phyloP scores from a whole-genome alignment of 1,140 invertebrate species.

The Drosophila gunungcola region DNA sequence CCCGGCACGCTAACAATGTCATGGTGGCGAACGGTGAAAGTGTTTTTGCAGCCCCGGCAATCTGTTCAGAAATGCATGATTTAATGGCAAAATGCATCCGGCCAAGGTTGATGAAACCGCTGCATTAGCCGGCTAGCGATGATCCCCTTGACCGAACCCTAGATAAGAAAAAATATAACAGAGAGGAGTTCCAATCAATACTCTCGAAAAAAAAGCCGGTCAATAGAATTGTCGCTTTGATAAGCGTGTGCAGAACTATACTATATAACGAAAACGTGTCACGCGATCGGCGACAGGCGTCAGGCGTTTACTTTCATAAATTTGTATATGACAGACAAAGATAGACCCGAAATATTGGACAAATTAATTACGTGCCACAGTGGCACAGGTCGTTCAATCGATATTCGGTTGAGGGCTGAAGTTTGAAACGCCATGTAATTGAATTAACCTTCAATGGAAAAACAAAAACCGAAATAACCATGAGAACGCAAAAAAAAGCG shows the following conservation, averaged over 20 bases:
- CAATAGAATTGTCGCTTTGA: constrained; percentile 21
- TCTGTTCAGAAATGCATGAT: constrained; percentile 58
- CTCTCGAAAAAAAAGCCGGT: constrained; percentile 11
- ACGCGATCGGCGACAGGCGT: constrained; percentile 25
- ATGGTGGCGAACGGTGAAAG: constrained; percentile 68
- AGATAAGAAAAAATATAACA: constrained; percentile 11
- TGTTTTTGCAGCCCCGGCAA: constrained; percentile 51
- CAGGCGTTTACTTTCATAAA: constrained; percentile 3
- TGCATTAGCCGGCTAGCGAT: constrained; percentile 11
- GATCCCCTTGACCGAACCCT: constrained; percentile 6
- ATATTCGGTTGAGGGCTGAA: constrained; percentile 28
- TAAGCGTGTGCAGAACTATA: constrained; percentile 28
- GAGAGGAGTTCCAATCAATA: too few species aligned
- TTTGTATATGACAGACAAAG: constrained; percentile 33
- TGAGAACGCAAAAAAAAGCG: constrained; percentile 23
- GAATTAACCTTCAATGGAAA: constrained; percentile 72
- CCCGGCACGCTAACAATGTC: constrained; percentile 67
- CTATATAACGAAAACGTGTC: constrained; percentile 24
- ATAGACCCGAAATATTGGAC: constrained; percentile 36
- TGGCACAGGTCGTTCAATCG: constrained; percentile 53
- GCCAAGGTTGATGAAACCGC: constrained; percentile 36
- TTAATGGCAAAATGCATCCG: constrained; percentile 61
- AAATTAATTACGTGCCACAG: constrained; percentile 34
- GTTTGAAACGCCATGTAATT: constrained; percentile 55
- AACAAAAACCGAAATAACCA: constrained; percentile 51